phyloP scores from a whole-genome alignment of 2,797 vertebrate genomes.

The Lepus oiostolus region DNA sequence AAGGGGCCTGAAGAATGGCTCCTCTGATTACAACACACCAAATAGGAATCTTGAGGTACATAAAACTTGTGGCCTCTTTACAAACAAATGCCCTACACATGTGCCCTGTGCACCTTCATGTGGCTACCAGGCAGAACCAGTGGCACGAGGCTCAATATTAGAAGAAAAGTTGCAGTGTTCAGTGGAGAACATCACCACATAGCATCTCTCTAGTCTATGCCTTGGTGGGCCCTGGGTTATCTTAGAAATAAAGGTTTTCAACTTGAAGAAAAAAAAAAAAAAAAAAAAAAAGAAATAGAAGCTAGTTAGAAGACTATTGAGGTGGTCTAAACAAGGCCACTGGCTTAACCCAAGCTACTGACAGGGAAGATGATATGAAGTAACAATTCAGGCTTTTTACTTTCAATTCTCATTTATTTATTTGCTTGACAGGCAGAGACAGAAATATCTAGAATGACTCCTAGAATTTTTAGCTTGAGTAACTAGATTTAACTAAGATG shows the following conservation, averaged over 20 bases:
- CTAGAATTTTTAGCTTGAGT: constrained; percentile 39
- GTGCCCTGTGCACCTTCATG: not conserved
- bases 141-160: not conserved
- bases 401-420: no score
- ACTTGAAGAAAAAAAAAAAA: not conserved
- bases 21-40: no score
- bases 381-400: not conserved
- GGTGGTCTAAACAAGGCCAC: not conserved
- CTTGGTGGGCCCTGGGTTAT: not conserved
- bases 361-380: not conserved
- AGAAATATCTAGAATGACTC: constrained; percentile 29
- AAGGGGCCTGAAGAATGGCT: constrained; percentile 32
- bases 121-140: not conserved
- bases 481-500: not conserved
- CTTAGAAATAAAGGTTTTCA: constrained; percentile 44
- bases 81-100: constrained; percentile 13
- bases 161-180: constrained; percentile 6
- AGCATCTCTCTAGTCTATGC: not conserved
- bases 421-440: not conserved
- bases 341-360: not conserved
- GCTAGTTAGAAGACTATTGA: constrained; percentile 19
- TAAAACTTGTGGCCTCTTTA: constrained; percentile 23
- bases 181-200: not conserved
- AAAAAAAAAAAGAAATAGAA: not conserved
- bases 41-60: not conserved